Base-by-base conservation (phyloP, 1,140 invertebrate genomes). In the Drosophila punjabiensis region DNA sequence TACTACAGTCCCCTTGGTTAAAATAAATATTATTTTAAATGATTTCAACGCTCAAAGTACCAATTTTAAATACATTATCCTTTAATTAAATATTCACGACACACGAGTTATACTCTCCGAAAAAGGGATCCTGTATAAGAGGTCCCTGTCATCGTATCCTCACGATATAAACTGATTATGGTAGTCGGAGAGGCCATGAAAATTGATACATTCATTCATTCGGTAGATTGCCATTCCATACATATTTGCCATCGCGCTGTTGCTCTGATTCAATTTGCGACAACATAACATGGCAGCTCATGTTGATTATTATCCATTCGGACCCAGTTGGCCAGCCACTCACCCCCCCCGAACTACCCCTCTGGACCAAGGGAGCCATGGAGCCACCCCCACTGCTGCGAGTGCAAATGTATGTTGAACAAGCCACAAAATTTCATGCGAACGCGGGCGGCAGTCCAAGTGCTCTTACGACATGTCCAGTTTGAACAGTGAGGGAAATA, bases 381-480 rank as follows among this genome's bases (percentile, higher is more conserved):
- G 24, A 24, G 45, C 35, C 50, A 41, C 43, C 60, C 58, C 30
- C 52, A 32, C 41, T 43, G 53, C 47, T 48, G 48, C 60, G 62
- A 86, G 76, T 86, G 86, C 71, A 89, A 89, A 90, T 86, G 68
- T 86, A 33, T 90, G 86, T 90, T 70, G 86, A 73, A 87, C 83
- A 90, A 78, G 86, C 86, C 87, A 90, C 86, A 90, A 91, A 90
- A 89, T 90, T 82, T 89, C 79, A 90, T 89, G 75, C 39, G 73
- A 66, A 64, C 67, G 67, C 81, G 70, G 58, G 69, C 24, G 61
- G 59, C 69, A 33, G 67, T 41, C 55, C 48, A 67, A 79, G 61
- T 24, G 67, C 73, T 78, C 76, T 87, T 88, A 82, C 74, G 84
- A 87, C 50, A 53, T 76, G 68, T 39, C 61, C 48, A 59, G 47